Percentiles rank a stretch among this genome's conserved stretches.
These are phyloP conservation scores for Carassius auratus DNA, from an alignment of 2,113 vertebrate species.

Conservation along the genomic window DNA sequence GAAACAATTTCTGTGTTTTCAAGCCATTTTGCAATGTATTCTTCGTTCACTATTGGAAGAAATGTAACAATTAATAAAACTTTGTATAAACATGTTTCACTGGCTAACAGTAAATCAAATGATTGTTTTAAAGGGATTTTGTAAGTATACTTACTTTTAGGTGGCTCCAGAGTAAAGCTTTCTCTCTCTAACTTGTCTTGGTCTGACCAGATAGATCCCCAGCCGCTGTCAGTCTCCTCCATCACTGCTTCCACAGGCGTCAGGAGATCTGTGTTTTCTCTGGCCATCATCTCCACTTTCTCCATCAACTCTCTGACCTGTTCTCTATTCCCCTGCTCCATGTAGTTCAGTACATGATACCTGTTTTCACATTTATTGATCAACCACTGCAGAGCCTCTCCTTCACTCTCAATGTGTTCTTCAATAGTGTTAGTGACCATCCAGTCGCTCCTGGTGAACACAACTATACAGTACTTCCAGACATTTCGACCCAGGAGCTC, in stretches of 20 bases:
- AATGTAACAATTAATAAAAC: neutral
- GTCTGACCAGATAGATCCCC: neutral
- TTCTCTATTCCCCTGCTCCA: neutral
- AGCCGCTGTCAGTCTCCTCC: neutral
- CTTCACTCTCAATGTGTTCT: constrained; percentile 11
- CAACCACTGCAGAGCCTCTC: neutral
- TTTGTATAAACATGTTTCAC: neutral
- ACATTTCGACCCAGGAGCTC: neutral
- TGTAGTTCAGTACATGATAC: neutral
- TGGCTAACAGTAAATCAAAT: no score
- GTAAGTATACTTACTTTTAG: neutral
- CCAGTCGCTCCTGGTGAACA: neutral
- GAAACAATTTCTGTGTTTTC: neutral
- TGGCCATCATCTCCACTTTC: constrained; percentile 9
- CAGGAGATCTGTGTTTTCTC: neutral
- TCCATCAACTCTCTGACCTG: neutral
- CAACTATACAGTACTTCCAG: neutral
- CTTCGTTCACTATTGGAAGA: neutral
- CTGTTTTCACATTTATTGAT: constrained; percentile 1
- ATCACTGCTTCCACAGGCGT: neutral
- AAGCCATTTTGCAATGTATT: neutral
- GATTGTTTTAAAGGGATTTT: neutral
- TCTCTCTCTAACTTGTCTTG: neutral
- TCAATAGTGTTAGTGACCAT: neutral
- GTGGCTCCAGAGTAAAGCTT: neutral